Evolutionary conservation across 1,140 invertebrate species (phyloP), one percentile per base, ranked within the genome.

Genomic region (Bombyx mori): DNA sequence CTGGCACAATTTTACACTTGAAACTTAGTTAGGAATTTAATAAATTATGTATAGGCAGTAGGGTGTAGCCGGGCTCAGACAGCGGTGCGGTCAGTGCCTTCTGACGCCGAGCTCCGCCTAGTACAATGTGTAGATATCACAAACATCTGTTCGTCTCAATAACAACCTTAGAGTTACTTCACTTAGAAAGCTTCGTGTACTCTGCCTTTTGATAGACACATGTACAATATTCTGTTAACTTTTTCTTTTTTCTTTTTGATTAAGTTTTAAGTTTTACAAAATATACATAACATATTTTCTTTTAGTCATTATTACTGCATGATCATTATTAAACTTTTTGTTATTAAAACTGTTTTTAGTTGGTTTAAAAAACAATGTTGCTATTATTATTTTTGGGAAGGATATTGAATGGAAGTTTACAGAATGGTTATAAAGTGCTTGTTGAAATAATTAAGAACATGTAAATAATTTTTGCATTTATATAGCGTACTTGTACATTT

Each of bases 401-500:
- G 59, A 44, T 12, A 54, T 18, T 18, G 26, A 26, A 46, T 64
- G 64, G 69, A 63, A 57, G 71, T 66, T 64, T 64, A 60, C 61
- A 62, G 69, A 66, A 60, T 71, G 69, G 71, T 67, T 82, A 35
- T 35, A 35, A 84, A 79, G 79, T 78, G 81, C 81, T 84, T 79
- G 82, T 80, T 77, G 68, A 54, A 71, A 35, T 66, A 63, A 71
- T 69, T 73, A 67, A 72, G 71, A 65, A 67, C 65, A 63, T 86
- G 83, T 86, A 86, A 83, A 86, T 86, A 86, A 79, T 75, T 82
- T 83, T 84, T 83, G 77, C 77, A 72, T 76, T 79, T 75, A 75
- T 73, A 76, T 75, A 81, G 63, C 67, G 65, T 82, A 73, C 66
- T 71, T 80, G 72, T 77, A 79, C 60, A 69, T 72, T 74, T 69